Evolutionary conservation across 2,888 invertebrate genomes (phyloP).

Genomic region (Catocala sponsa): DNA sequence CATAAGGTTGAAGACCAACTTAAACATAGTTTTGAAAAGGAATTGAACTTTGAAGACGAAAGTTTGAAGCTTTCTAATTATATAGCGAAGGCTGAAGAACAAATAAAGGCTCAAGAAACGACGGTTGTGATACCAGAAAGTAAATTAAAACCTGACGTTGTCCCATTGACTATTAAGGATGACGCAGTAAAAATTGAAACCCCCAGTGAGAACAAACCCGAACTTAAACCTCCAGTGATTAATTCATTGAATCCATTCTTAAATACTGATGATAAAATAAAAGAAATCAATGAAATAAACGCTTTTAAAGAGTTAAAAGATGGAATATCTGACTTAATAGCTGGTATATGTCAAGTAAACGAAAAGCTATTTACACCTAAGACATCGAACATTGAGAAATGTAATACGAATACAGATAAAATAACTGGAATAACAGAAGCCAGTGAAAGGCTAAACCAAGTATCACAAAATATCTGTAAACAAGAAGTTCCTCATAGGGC

Average conservation of each 20-base stretch:
- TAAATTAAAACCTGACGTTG: conserved; percentile 65
- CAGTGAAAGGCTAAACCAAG: conserved; percentile 71
- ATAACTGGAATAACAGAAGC: conserved; percentile 70
- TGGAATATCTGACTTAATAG: conserved; percentile 84
- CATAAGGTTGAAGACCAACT: conserved; percentile 84
- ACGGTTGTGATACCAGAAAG: conserved; percentile 64
- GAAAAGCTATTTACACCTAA: conserved; percentile 79
- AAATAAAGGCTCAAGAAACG: conserved; percentile 67
- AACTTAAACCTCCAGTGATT: conserved; percentile 55
- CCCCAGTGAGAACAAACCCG: conserved; percentile 40
- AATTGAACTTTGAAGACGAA: conserved; percentile 77
- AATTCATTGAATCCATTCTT: conserved; percentile 79
- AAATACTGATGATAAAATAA: conserved; percentile 72
- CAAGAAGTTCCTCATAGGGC: conserved; percentile 67
- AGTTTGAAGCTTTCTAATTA: conserved; percentile 67
- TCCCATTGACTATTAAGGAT: conserved; percentile 65
- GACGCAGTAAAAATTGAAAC: conserved; percentile 65
- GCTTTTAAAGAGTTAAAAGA: conserved; percentile 85
- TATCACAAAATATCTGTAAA: conserved; percentile 60
- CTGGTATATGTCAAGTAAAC: conserved; percentile 84
- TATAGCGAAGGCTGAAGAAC: conserved; percentile 63
- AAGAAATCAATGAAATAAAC: conserved; percentile 81
- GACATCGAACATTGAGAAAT: conserved; percentile 52
- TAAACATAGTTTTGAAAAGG: conserved; percentile 82
- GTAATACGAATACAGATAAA: conserved; percentile 50